These are phyloP conservation scores for Aegithalos caudatus DNA, from an alignment of 2,113 vertebrate genomes.

Conservation along the genomic window DNA sequence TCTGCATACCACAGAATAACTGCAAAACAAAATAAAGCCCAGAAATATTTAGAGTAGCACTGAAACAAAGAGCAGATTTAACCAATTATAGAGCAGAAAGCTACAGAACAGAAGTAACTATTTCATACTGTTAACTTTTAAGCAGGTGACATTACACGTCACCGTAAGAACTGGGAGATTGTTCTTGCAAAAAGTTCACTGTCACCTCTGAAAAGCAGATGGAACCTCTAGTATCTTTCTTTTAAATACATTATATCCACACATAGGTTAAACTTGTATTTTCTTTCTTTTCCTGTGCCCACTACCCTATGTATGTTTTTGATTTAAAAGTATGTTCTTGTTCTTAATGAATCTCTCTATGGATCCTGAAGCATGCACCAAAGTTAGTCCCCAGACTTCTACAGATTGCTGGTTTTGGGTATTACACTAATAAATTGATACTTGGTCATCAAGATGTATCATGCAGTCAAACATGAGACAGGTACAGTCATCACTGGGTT, in stretches of 20 bases:
- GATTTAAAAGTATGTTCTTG: neutral
- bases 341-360: neutral
- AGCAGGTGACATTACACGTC: conserved; percentile 39
- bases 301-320: neutral
- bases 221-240: conserved; percentile 1
- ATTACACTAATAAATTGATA: neutral
- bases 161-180: neutral
- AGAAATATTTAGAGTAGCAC: conserved; percentile 52
- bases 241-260: neutral
- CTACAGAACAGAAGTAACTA: conserved; percentile 8
- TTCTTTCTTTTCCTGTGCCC: neutral
- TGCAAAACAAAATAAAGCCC: conserved; percentile 33
- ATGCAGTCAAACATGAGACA: neutral
- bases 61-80: conserved; percentile 30
- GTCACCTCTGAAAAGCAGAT: neutral
- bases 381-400: neutral
- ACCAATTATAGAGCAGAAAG: neutral
- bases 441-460: neutral
- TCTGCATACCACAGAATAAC: neutral
- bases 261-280: neutral
- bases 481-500: neutral
- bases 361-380: neutral
- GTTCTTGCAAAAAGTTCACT: neutral
- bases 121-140: conserved; percentile 8
- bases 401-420: neutral